A percentile compares a stretch with the other conserved stretches of the same genome.
These are phyloP conservation scores for Arion vulgaris DNA, from an alignment of 1,140 invertebrate genomes.

Conservation along the genomic window DNA sequence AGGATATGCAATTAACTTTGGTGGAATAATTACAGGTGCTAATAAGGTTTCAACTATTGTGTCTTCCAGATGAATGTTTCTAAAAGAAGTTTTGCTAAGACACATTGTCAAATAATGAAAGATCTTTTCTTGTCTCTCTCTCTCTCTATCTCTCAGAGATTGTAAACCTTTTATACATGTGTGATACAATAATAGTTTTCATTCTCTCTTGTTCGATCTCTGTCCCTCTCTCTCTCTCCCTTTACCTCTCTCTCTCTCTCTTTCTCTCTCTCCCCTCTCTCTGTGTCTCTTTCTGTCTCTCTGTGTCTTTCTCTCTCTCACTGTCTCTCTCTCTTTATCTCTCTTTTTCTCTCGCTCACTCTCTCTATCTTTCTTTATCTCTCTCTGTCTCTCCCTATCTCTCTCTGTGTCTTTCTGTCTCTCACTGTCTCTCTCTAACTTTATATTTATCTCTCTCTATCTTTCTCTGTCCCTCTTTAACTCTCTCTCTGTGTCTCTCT, in stretches of 20 bases:
- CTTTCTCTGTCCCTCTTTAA: no score
- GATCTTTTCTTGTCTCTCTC: no score
- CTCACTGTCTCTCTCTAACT: background rate
- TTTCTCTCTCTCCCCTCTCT: conserved; percentile 2
- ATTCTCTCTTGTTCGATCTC: no score
- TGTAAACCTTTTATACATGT: no score
- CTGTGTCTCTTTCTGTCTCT: conserved; percentile 31
- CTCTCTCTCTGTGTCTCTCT: background rate
- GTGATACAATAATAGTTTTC: no score
- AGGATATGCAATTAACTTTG: no score
- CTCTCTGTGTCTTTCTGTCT: background rate
- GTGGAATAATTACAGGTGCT: no score
- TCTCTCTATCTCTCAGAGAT: conserved; percentile 20
- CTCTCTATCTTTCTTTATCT: background rate
- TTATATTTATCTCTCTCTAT: background rate
- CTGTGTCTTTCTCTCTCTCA: conserved; percentile 24
- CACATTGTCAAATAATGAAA: no score
- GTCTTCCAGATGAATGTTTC: no score
- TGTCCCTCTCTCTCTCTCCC: background rate
- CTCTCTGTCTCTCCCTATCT: background rate
- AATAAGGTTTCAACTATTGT: no score
- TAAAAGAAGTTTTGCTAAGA: no score
- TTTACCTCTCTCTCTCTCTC: conserved; percentile 4
- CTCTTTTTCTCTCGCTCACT: conserved; percentile 15
- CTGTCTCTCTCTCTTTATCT: conserved; percentile 10